Percentiles rank a stretch among this genome's conserved stretches.
Conservation (phyloP, 2,888 invertebrate genomes). For the Scaptomyza flava region DNA sequence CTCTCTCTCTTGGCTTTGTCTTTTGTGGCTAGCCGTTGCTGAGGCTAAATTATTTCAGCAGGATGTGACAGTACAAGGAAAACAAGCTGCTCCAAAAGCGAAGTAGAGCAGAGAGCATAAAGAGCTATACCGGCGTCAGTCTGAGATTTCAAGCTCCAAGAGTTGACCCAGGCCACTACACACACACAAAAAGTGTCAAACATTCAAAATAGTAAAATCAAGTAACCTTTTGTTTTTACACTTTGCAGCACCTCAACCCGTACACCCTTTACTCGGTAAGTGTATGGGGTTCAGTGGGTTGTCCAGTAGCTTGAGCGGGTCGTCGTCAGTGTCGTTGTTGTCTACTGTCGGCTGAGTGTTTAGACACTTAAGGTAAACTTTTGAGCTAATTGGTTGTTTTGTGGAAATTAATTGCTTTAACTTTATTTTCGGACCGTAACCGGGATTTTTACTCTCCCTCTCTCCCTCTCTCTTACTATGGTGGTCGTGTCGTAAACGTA, state of each 20-base stretch:
- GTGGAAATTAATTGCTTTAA: conserved; percentile 84
- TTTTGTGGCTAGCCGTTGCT: conserved; percentile 38
- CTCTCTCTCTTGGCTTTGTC: conserved; percentile 9
- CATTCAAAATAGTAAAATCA: conserved; percentile 84
- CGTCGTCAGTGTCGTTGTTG: conserved; percentile 11
- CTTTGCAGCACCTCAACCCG: conserved; percentile 30
- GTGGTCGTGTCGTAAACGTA: conserved; percentile 2
- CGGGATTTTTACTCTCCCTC: not conserved
- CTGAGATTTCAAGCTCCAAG: conserved; percentile 11
- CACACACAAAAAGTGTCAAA: conserved; percentile 79
- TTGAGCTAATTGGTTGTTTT: conserved; percentile 84
- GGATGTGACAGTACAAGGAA: conserved; percentile 77
- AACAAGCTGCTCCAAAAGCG: conserved; percentile 70
- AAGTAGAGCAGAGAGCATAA: not conserved
- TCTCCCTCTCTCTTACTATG: not conserved
- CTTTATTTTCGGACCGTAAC: conserved; percentile 76
- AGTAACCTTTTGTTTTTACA: conserved; percentile 81
- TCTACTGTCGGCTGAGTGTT: conserved; percentile 69
- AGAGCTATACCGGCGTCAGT: conserved; percentile 4
- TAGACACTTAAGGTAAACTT: conserved; percentile 84
- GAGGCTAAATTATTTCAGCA: conserved; percentile 74
- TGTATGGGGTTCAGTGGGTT: conserved; percentile 4
- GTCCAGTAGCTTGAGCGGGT: conserved; percentile 9
- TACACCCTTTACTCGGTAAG: not conserved
- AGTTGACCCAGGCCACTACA: conserved; percentile 53